Evolutionary conservation across 2,888 invertebrate species (phyloP).

Genomic region (Ophraella communa): DNA sequence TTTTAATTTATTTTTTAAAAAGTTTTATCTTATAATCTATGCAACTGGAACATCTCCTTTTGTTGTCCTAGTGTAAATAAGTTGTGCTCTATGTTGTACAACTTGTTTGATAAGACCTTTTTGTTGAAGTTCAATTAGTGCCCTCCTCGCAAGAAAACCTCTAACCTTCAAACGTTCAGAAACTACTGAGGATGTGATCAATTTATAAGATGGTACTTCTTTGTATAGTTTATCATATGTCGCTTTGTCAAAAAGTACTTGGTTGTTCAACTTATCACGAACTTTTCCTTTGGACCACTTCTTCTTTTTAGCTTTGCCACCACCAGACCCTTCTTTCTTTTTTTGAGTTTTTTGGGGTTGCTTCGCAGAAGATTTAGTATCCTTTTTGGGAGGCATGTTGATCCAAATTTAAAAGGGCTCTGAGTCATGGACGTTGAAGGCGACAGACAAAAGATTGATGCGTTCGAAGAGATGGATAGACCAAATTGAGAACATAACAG

Average conservation of each 20-base stretch:
- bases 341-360: constrained; percentile 94
- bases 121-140: constrained; percentile 89
- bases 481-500: too few species aligned
- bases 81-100: constrained; percentile 94
- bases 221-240: constrained; percentile 97
- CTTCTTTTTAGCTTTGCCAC: constrained; percentile 97
- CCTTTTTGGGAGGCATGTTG: constrained; percentile 96
- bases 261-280: constrained; percentile 99
- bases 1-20: constrained; percentile 14
- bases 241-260: constrained; percentile 96
- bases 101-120: constrained; percentile 96
- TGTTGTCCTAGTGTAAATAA: constrained; percentile 96
- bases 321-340: constrained; percentile 94
- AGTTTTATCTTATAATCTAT: constrained; percentile 59
- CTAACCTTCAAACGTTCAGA: constrained; percentile 98
- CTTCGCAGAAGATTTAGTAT: constrained; percentile 87
- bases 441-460: too few species aligned
- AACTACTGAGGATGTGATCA: constrained; percentile 98
- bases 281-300: constrained; percentile 99
- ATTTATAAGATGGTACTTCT: constrained; percentile 95
- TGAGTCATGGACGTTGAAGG: too few species aligned
- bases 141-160: constrained; percentile 94
- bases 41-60: constrained; percentile 89
- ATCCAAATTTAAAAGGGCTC: too few species aligned
- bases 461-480: too few species aligned